phyloP scores from a whole-genome alignment of 2,113 vertebrate genomes.

The Boleophthalmus pectinirostris region DNA sequence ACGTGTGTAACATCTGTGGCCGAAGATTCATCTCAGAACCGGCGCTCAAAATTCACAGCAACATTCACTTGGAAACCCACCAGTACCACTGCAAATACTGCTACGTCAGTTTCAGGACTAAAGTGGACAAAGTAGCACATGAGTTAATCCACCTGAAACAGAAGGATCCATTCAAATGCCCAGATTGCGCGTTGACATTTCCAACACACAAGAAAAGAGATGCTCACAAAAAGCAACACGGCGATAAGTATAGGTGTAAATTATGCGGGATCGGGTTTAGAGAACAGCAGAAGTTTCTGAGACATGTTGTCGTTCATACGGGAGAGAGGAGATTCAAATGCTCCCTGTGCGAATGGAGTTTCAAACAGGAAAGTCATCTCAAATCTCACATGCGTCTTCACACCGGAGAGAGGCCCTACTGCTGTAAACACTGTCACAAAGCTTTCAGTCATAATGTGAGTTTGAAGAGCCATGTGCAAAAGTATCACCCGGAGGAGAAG shows the following conservation, averaged over 20 bases:
- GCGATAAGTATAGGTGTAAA: slow-evolving; percentile 33
- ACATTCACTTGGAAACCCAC: too few species aligned
- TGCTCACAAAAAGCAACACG: slow-evolving; percentile 40
- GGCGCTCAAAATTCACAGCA: background rate
- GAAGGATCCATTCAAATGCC: slow-evolving; percentile 51
- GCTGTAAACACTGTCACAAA: slow-evolving; percentile 55
- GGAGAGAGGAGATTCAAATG: slow-evolving; percentile 46
- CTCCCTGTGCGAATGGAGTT: slow-evolving; percentile 48
- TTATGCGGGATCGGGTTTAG: slow-evolving; percentile 47
- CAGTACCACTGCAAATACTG: too few species aligned
- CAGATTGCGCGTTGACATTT: slow-evolving; percentile 39
- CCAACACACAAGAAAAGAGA: slow-evolving; percentile 20
- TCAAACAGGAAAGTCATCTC: slow-evolving; percentile 54
- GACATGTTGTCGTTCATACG: slow-evolving; percentile 53
- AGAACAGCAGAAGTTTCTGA: background rate
- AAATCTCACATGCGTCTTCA: slow-evolving; percentile 67
- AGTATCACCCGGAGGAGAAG: slow-evolving; percentile 23
- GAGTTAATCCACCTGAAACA: slow-evolving; percentile 34
- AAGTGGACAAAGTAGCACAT: slow-evolving; percentile 44
- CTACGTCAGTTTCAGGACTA: slow-evolving; percentile 50
- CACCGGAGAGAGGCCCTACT: slow-evolving; percentile 58
- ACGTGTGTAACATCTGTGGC: background rate
- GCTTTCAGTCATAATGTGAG: slow-evolving; percentile 65
- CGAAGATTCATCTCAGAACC: background rate
- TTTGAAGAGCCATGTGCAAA: slow-evolving; percentile 56